Conservation (phyloP, 2,888 invertebrate species). For the Dasypogon diadema region DNA sequence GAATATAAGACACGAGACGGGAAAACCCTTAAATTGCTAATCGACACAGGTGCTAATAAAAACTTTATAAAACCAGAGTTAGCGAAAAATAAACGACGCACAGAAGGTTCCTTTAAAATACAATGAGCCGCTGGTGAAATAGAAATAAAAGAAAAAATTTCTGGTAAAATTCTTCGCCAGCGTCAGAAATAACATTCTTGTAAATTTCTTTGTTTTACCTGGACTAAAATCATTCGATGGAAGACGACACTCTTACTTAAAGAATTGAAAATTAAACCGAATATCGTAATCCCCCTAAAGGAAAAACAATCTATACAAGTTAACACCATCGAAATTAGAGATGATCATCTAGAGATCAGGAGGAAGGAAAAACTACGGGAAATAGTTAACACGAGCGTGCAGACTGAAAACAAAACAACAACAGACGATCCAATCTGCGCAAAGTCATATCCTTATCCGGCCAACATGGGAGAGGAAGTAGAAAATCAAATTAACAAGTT, state of each 20-base stretch:
- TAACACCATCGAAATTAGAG: constrained; percentile 20
- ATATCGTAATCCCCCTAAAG: constrained; percentile 48
- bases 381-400: constrained; percentile 21
- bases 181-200: constrained; percentile 23
- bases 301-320: constrained; percentile 48
- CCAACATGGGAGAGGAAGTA: constrained; percentile 32
- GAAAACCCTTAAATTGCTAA: constrained; percentile 28
- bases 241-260: constrained; percentile 52
- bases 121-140: constrained; percentile 34
- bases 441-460: constrained; percentile 33
- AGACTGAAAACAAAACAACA: constrained; percentile 45
- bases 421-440: constrained; percentile 27
- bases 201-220: constrained; percentile 52
- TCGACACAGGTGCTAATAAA: constrained; percentile 49
- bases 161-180: constrained; percentile 49
- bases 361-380: neutral
- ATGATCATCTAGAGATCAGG: neutral
- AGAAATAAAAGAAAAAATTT: constrained; percentile 32
- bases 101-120: constrained; percentile 23
- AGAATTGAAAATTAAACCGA: constrained; percentile 44
- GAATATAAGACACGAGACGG: constrained; percentile 30
- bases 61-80: constrained; percentile 33
- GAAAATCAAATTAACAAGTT: constrained; percentile 24
- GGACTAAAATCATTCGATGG: constrained; percentile 48
- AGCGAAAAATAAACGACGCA: neutral